A percentile compares a stretch with the other conserved stretches of the same genome.
phyloP scores from a whole-genome alignment of 2,113 vertebrate genomes.

The Thryonomys swinderianus region DNA sequence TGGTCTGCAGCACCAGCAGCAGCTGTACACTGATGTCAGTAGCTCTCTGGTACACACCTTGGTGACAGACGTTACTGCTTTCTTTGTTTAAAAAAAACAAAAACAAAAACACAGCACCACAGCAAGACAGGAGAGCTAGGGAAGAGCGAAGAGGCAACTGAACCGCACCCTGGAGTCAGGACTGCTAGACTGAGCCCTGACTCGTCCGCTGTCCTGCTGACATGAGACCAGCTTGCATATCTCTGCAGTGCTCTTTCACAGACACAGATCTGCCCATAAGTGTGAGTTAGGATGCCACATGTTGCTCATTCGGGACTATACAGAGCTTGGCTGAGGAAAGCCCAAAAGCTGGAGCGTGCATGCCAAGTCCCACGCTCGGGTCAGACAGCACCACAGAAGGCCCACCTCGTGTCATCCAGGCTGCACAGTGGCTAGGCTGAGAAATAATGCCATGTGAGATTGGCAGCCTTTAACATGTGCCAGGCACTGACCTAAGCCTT shows the following conservation, averaged over 20 bases:
- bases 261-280: neutral
- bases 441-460: neutral
- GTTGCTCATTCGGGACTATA: neutral
- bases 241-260: neutral
- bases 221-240: neutral
- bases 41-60: neutral
- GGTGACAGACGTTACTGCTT: constrained; percentile 47
- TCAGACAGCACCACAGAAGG: neutral
- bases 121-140: neutral
- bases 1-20: neutral
- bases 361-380: neutral
- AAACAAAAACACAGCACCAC: neutral
- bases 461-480: neutral
- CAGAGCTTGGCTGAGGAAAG: neutral
- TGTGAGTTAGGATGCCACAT: neutral
- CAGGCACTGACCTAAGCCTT: neutral
- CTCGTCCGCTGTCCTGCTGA: neutral
- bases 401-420: neutral
- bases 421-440: neutral
- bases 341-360: neutral
- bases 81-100: constrained; percentile 53
- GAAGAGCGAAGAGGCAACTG: fast-evolving
- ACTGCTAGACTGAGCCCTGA: neutral
- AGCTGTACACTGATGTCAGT: constrained; percentile 24
- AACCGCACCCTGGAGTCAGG: neutral